Evolutionary conservation across 2,797 vertebrate genomes (phyloP).

Genomic region (Triplophysa bombifrons): DNA sequence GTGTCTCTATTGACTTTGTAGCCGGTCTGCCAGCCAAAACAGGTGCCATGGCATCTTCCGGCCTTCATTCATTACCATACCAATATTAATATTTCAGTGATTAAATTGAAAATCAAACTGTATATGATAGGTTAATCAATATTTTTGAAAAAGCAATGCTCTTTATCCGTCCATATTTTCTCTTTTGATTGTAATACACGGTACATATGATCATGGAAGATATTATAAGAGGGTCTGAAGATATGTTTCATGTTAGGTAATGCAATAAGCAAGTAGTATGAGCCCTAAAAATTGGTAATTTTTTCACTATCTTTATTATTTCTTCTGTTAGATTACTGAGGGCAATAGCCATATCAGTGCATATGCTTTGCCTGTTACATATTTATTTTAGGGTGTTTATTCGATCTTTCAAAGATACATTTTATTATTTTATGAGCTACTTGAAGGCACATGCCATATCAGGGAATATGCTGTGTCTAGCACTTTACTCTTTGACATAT

Average conservation of each 20-base stretch:
- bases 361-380: conserved; percentile 79
- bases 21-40: conserved; percentile 32
- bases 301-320: conserved; percentile 11
- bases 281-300: not conserved
- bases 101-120: conserved; percentile 8
- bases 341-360: conserved; percentile 78
- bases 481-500: conserved; percentile 46
- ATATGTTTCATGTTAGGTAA: not conserved
- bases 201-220: not conserved
- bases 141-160: conserved; percentile 7
- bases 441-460: conserved; percentile 54
- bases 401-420: conserved; percentile 26
- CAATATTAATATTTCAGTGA: conserved; percentile 2
- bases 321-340: conserved; percentile 59
- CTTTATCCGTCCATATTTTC: not conserved
- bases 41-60: not conserved
- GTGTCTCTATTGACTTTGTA: conserved; percentile 57
- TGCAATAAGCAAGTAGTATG: not conserved
- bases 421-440: conserved; percentile 40
- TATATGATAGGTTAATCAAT: conserved; percentile 22
- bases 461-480: conserved; percentile 53
- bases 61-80: not conserved
- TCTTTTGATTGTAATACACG: conserved; percentile 15
- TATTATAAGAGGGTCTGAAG: too few relatives aligned
- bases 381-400: conserved; percentile 54